phyloP scores from a whole-genome alignment of 2,797 vertebrate genomes.

The Acomys russatus region DNA sequence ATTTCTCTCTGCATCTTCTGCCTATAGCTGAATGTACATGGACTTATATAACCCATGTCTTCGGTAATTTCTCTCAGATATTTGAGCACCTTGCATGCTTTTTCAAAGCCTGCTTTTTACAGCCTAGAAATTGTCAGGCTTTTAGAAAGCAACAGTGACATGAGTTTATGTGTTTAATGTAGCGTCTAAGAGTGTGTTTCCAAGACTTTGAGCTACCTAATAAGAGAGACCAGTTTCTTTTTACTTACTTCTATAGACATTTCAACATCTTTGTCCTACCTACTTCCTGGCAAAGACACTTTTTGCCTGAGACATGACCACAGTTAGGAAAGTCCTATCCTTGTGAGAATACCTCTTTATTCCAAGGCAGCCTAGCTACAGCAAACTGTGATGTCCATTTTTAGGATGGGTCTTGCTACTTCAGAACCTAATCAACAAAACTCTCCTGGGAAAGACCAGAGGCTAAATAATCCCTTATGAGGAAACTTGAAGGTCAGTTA shows the following conservation, averaged over 20 bases:
- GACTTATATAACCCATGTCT: neutral
- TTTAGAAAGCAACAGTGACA: neutral
- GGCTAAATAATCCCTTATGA: neutral
- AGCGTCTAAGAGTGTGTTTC: neutral
- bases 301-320: neutral
- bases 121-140: neutral
- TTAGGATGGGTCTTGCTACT: neutral
- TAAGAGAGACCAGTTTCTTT: neutral
- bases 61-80: neutral
- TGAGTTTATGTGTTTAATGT: neutral
- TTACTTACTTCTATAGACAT: neutral
- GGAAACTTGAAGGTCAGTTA: neutral
- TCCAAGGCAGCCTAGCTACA: neutral
- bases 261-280: neutral
- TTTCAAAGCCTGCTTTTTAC: neutral
- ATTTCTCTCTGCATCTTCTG: neutral
- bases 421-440: neutral
- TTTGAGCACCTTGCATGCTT: neutral
- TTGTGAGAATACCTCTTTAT: neutral
- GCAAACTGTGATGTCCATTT: neutral
- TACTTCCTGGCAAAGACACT: neutral
- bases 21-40: accelerated
- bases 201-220: neutral
- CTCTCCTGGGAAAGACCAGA: neutral
- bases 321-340: neutral